These are phyloP conservation scores for Tolmerus cingulatus DNA, from an alignment of 2,888 invertebrate genomes.

Conservation along the genomic window DNA sequence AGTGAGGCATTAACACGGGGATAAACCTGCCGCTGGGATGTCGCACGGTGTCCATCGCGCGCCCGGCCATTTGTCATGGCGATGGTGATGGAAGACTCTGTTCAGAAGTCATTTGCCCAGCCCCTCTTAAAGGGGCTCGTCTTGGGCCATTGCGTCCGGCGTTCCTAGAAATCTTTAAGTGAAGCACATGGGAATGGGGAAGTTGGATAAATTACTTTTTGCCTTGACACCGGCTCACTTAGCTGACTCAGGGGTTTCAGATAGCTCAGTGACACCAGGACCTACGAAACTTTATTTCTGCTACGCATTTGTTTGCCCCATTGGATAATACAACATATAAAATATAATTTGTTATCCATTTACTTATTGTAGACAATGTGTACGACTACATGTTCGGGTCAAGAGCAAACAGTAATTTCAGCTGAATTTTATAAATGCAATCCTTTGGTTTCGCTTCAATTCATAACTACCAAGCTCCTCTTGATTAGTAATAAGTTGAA, in stretches of 20 bases:
- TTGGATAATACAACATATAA: neutral
- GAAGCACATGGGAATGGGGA: neutral
- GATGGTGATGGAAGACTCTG: constrained; percentile 28
- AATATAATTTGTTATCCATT: no score
- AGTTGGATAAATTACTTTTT: neutral
- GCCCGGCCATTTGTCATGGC: constrained; percentile 3
- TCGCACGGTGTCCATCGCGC: constrained; percentile 7
- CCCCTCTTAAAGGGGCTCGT: neutral
- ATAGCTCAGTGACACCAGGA: neutral
- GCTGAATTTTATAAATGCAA: no score
- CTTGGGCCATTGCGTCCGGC: neutral
- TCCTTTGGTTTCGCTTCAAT: no score
- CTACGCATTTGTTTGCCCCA: neutral
- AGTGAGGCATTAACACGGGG: neutral
- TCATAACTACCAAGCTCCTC: no score
- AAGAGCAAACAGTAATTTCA: no score
- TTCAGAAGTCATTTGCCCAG: constrained; percentile 17
- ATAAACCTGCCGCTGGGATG: constrained; percentile 3
- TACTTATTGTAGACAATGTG: no score
- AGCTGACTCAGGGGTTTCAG: neutral
- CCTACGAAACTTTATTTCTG: neutral
- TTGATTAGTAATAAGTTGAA: no score
- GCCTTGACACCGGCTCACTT: neutral
- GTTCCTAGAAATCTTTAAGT: neutral
- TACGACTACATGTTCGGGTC: no score